Evolutionary conservation across 2,888 invertebrate species (phyloP).

Genomic region (Dryococelus australis): DNA sequence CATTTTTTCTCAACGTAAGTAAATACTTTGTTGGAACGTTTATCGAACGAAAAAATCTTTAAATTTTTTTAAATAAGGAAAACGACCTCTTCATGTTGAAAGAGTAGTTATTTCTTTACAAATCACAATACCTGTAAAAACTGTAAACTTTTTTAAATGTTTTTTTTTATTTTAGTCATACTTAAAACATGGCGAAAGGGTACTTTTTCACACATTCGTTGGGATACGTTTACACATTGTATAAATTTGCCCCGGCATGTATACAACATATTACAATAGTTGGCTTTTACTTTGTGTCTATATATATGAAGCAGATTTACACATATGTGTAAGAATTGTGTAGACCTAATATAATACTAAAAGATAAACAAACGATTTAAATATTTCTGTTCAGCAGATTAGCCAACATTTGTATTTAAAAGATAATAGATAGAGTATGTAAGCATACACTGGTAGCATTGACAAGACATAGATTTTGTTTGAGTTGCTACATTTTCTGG

Average conservation of each 20-base stretch:
- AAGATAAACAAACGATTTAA: too few relatives aligned
- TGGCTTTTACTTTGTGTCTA: too few relatives aligned
- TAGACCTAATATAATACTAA: too few relatives aligned
- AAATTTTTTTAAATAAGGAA: neutral
- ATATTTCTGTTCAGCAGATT: neutral
- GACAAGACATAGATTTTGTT: neutral
- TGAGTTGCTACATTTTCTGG: neutral
- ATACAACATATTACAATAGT: too few relatives aligned
- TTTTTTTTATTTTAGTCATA: neutral
- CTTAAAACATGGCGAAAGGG: neutral
- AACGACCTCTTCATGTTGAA: neutral
- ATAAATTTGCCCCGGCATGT: neutral
- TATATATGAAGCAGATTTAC: too few relatives aligned
- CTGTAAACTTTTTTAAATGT: neutral
- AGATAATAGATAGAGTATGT: neutral
- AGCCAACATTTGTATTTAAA: neutral
- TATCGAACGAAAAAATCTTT: neutral
- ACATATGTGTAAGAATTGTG: too few relatives aligned
- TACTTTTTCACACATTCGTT: neutral
- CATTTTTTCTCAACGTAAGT: slow-evolving; percentile 7
- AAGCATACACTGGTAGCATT: neutral
- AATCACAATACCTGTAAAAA: neutral
- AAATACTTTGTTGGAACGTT: neutral
- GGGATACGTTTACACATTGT: neutral
- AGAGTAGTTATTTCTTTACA: neutral